These are phyloP conservation scores for Stenolophus ochropezus DNA, from an alignment of 2,888 invertebrate genomes.

Conservation along the genomic window DNA sequence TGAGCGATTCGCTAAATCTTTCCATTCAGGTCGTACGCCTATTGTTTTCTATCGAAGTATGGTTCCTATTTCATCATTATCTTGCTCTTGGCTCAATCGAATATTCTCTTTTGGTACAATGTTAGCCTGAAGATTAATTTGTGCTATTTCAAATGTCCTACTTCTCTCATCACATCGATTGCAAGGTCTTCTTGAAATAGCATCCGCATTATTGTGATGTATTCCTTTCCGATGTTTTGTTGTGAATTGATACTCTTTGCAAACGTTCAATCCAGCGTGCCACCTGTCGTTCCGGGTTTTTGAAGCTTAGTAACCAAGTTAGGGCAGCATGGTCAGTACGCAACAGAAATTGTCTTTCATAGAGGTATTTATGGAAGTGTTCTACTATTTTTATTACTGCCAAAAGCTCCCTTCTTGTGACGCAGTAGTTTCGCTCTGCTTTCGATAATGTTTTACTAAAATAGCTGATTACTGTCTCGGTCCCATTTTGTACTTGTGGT, in stretches of 20 bases:
- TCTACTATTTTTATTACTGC: constrained; percentile 48
- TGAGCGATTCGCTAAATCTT: too few relatives aligned
- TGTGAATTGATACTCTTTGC: not conserved
- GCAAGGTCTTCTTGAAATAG: too few relatives aligned
- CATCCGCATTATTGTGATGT: too few relatives aligned
- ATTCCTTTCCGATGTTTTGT: too few relatives aligned
- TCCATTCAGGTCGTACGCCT: too few relatives aligned
- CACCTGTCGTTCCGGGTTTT: not conserved
- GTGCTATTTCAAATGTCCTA: too few relatives aligned
- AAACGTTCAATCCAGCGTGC: not conserved
- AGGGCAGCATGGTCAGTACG: not conserved
- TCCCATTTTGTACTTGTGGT: constrained; percentile 41
- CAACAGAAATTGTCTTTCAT: not conserved
- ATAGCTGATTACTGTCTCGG: constrained; percentile 60
- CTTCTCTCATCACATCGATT: too few relatives aligned
- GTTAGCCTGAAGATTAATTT: too few relatives aligned
- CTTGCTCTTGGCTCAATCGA: too few relatives aligned
- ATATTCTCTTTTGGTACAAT: too few relatives aligned
- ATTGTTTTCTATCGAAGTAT: too few relatives aligned
- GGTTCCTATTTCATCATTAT: too few relatives aligned
- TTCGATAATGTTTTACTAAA: constrained; percentile 55
- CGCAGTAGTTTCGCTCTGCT: constrained; percentile 60
- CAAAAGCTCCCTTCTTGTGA: constrained; percentile 61
- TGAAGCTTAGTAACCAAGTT: not conserved
- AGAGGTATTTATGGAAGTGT: constrained; percentile 52